These are phyloP conservation scores for Lithophane socia DNA, from an alignment of 2,888 invertebrate genomes.

Conservation along the genomic window DNA sequence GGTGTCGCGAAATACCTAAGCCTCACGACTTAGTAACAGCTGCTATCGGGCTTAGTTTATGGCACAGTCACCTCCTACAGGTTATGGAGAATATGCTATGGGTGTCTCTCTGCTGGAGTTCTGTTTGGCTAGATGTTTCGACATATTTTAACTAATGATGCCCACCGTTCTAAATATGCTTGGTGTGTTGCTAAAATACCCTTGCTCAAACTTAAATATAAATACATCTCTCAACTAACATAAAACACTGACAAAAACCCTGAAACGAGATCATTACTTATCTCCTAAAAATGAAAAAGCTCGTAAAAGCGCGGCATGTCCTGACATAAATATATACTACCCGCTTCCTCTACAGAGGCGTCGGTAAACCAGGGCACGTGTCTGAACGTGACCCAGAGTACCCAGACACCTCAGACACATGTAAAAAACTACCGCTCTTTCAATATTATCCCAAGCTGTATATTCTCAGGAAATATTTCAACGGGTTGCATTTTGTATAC, in stretches of 20 bases:
- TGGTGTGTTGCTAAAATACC: no score
- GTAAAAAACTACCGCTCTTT: conserved; percentile 21
- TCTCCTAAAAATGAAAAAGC: conserved; percentile 38
- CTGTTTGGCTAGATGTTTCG: no score
- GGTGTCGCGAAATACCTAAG: conserved; percentile 31
- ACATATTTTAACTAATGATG: no score
- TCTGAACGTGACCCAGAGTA: conserved; percentile 64
- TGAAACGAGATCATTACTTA: conserved; percentile 35
- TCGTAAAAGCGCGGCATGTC: conserved; percentile 44
- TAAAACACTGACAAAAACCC: conserved; percentile 17
- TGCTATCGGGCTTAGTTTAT: conserved; percentile 30
- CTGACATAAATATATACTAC: conserved; percentile 44
- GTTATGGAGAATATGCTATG: not conserved
- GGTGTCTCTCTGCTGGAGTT: not conserved
- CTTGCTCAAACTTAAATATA: no score
- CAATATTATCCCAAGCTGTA: conserved; percentile 6
- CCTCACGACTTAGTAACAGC: conserved; percentile 32
- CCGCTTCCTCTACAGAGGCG: conserved; percentile 39
- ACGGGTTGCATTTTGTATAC: not conserved
- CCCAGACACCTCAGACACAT: conserved; percentile 18
- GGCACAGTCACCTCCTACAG: not conserved
- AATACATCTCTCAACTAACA: not conserved
- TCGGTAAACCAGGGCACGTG: conserved; percentile 58
- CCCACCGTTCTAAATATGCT: no score
- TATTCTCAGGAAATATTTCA: conserved; percentile 1